Evolutionary conservation across 2,797 vertebrate species (phyloP).

Genomic region (Aphelocoma californica): DNA sequence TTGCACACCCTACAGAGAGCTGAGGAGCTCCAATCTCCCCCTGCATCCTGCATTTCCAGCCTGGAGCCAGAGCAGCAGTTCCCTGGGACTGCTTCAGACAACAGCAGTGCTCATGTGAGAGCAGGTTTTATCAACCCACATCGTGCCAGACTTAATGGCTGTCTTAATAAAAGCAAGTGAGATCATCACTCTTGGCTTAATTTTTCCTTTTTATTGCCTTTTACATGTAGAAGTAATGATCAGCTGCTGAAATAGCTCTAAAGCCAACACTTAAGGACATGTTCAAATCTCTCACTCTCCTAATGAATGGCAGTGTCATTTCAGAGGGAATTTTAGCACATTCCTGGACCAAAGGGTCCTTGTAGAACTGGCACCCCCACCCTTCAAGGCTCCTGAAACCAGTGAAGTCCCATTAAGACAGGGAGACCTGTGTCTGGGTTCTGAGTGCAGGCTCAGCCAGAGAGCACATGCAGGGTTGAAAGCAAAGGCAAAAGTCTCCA

Average conservation of each 20-base stretch:
- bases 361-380: neutral
- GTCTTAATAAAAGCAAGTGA: conserved; percentile 30
- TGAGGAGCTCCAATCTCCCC: neutral
- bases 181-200: conserved; percentile 53
- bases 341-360: neutral
- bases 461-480: neutral
- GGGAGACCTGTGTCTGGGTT: neutral
- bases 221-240: conserved; percentile 38
- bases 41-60: neutral
- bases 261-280: conserved; percentile 6
- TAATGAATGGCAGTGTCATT: conserved; percentile 19
- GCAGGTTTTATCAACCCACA: neutral
- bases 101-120: neutral
- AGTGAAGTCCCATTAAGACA: neutral
- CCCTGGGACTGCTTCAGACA: neutral
- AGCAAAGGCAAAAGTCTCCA: neutral
- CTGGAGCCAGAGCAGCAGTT: neutral
- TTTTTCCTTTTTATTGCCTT: conserved; percentile 49
- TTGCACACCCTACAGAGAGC: rapidly evolving
- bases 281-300: neutral
- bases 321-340: neutral
- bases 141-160: conserved; percentile 15
- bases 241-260: conserved; percentile 40
- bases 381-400: neutral
- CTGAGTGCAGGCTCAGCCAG: neutral